These are phyloP conservation scores for Agonopterix alstromeriana DNA, from an alignment of 2,888 invertebrate species.

Conservation along the genomic window DNA sequence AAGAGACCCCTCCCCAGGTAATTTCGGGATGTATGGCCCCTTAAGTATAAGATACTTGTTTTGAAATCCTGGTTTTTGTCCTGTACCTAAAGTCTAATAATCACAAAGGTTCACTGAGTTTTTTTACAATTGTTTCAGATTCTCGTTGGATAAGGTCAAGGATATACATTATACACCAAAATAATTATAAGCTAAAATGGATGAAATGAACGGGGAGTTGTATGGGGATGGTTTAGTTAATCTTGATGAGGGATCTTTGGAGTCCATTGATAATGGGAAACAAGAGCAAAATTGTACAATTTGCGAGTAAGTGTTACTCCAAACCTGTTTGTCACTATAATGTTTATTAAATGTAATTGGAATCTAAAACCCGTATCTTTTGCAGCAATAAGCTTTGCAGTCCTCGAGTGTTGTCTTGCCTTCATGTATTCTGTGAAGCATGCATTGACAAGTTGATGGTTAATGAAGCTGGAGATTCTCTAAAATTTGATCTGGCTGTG, in stretches of 20 bases:
- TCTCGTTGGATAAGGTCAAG: slow-evolving; percentile 60
- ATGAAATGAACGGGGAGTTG: slow-evolving; percentile 75
- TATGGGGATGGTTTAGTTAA: slow-evolving; percentile 68
- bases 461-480: slow-evolving; percentile 82
- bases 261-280: slow-evolving; percentile 65
- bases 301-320: slow-evolving; percentile 77
- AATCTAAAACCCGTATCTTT: slow-evolving; percentile 11
- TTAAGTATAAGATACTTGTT: no score
- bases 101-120: no score
- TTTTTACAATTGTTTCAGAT: slow-evolving; percentile 38
- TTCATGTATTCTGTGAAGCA: slow-evolving; percentile 96
- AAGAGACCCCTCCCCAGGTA: no score
- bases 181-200: slow-evolving; percentile 77
- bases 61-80: no score
- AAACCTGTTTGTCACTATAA: not conserved
- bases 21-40: no score
- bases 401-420: slow-evolving; percentile 93
- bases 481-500: slow-evolving; percentile 79
- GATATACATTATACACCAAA: slow-evolving; percentile 61
- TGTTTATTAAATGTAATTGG: not conserved
- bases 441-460: slow-evolving; percentile 90
- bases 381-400: slow-evolving; percentile 83
- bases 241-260: slow-evolving; percentile 70
- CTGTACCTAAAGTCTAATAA: no score
- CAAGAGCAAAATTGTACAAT: slow-evolving; percentile 80